A percentile compares a stretch with the other conserved stretches of the same genome.
phyloP scores from a whole-genome alignment of 2,113 vertebrate genomes.

The Psettodes erumei region DNA sequence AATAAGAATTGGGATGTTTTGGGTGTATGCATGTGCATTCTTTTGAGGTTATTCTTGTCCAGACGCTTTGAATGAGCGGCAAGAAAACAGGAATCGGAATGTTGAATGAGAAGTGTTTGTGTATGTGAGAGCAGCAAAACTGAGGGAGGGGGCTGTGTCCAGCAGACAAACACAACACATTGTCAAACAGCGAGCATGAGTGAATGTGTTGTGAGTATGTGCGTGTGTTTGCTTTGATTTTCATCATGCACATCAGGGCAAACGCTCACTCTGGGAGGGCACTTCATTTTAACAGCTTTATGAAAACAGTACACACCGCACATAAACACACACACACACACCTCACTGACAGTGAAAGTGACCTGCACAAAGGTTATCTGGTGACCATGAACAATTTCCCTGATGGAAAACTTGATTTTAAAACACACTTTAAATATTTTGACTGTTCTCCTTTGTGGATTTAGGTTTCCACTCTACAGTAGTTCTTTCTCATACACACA shows the following conservation, averaged over 20 bases:
- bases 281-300: constrained; percentile 26
- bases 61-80: constrained; percentile 60
- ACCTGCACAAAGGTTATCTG: constrained; percentile 26
- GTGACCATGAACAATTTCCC: constrained; percentile 43
- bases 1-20: not conserved
- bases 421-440: constrained; percentile 49
- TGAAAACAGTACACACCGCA: constrained; percentile 7
- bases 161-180: constrained; percentile 12
- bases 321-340: constrained; percentile 10
- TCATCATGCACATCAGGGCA: constrained; percentile 11
- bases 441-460: constrained; percentile 27
- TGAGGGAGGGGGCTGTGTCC: constrained; percentile 4
- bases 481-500: not conserved
- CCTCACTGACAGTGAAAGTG: not conserved
- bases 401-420: constrained; percentile 46
- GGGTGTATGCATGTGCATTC: constrained; percentile 18
- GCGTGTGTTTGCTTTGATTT: constrained; percentile 24
- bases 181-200: constrained; percentile 9
- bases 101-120: constrained; percentile 58
- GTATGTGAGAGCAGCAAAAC: constrained; percentile 20
- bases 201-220: not conserved
- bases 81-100: constrained; percentile 68
- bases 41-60: constrained; percentile 57
- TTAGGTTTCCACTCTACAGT: constrained; percentile 26
- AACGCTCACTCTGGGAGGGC: constrained; percentile 19